Evolutionary conservation across 2,113 vertebrate species (phyloP).

Genomic region (Syngnathus scovelli): DNA sequence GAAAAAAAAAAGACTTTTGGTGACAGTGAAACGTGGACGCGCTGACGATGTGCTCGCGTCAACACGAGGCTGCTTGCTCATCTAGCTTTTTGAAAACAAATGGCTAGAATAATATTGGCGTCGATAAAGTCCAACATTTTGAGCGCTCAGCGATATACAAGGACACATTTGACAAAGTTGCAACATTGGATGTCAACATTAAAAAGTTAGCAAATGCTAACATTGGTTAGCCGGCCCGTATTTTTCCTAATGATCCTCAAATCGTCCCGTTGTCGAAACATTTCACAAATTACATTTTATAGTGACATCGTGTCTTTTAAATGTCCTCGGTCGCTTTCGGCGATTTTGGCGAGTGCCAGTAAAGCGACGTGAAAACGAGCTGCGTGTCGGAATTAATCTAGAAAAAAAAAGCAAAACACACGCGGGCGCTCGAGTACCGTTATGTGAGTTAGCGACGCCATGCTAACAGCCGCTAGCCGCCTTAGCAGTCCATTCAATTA

Average conservation of each 20-base stretch:
- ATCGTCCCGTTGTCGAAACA: neutral
- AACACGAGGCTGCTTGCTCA: constrained; percentile 36
- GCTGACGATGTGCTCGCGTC: constrained; percentile 1
- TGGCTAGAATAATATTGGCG: too few relatives aligned
- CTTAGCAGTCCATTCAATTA: constrained; percentile 30
- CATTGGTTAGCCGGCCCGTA: constrained; percentile 11
- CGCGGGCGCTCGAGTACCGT: constrained; percentile 6
- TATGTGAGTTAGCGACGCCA: constrained; percentile 23
- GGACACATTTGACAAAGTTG: neutral
- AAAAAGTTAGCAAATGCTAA: neutral
- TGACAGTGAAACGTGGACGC: constrained; percentile 8
- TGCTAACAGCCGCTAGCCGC: constrained; percentile 31
- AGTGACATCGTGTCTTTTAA: neutral
- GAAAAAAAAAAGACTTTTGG: neutral
- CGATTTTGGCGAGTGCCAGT: neutral
- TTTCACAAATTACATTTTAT: neutral
- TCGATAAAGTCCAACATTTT: neutral
- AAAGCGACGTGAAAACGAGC: neutral
- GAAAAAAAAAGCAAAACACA: neutral
- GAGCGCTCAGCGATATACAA: too few relatives aligned
- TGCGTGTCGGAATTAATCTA: neutral
- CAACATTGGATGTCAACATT: neutral
- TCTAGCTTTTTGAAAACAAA: neutral
- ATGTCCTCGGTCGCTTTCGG: neutral
- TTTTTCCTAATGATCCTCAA: constrained; percentile 1